A percentile compares a stretch with the other conserved stretches of the same genome.
phyloP scores from a whole-genome alignment of 2,888 invertebrate species.

The Azorinus chamasolen region DNA sequence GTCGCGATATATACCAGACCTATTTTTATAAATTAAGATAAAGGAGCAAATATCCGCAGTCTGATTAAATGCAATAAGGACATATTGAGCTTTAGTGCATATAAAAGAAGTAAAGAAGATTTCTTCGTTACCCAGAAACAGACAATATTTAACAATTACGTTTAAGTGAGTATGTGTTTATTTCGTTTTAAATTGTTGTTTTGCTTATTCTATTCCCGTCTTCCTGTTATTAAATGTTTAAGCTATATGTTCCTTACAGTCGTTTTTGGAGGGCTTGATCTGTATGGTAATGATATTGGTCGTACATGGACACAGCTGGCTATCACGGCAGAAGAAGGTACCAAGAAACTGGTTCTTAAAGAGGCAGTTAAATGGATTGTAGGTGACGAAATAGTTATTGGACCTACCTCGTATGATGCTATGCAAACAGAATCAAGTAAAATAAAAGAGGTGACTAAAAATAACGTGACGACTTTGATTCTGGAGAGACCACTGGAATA shows the following conservation, averaged over 20 bases:
- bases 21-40: no score
- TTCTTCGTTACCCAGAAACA: no score
- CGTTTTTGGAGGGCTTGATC: slow-evolving; percentile 79
- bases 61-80: no score
- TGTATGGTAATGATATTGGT: slow-evolving; percentile 74
- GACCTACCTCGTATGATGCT: slow-evolving; percentile 71
- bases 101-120: no score
- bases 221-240: neutral
- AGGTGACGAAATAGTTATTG: slow-evolving; percentile 75
- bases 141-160: no score
- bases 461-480: slow-evolving; percentile 61
- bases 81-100: no score
- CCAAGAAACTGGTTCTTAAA: slow-evolving; percentile 60
- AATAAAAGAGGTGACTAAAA: slow-evolving; percentile 64
- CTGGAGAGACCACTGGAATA: slow-evolving; percentile 69
- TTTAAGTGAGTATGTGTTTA: no score
- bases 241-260: slow-evolving; percentile 45
- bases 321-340: slow-evolving; percentile 63
- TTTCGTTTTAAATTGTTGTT: no score
- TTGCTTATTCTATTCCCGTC: neutral
- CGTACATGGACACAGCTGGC: slow-evolving; percentile 73
- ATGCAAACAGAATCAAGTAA: slow-evolving; percentile 76
- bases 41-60: no score
- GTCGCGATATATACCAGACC: no score
- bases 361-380: slow-evolving; percentile 72